Evolutionary conservation across 2,888 invertebrate genomes (phyloP), one percentile per base, ranked within the genome.

Genomic region (Orchesella flavescens): DNA sequence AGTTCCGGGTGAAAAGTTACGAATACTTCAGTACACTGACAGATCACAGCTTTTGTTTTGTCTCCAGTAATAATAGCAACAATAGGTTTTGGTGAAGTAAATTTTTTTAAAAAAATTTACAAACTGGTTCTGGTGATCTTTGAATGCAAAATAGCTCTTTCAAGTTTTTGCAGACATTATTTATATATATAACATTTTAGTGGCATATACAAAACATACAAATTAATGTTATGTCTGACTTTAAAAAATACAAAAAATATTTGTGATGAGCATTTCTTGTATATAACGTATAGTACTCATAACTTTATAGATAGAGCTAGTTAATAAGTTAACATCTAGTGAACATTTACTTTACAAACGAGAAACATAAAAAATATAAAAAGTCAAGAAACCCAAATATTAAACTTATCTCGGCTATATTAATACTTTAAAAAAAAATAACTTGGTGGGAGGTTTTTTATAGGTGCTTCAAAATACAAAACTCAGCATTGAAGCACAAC

Each of bases 81-180:
- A n/a, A 53, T 53, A 53, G 53, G 53, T 53, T 53, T 53, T n/a
- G n/a, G 17, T 53, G 17, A 53, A 53, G 9, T 46, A 46, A 9
- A 46, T 46, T 10, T 10, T 13, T 46, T 53, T 53, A 3, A 53
- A 1, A 53, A 17, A 53, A n/a, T 53, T 53, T 13, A n/a, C 53
- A 53, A 53, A 59, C 17, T 12, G 13, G 19, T 1, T 24, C 24
- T 63, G 63, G 63, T 63, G 63, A 63, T 63, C 63, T 63, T 63
- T 24, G 12, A 61, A 73, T 73, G 61, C 73, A 73, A 73, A 73
- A 61, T 73, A 61, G 73, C 61, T 73, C 73, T 73, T 73, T 73
- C 73, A 73, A 59, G 46, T 55, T 69, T 69, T 43, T 55, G 5
- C 23, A 23, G 23, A 61, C 23, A 61, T 19, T n/a, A 23, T 61